Percentiles rank a stretch among this genome's conserved stretches.
phyloP scores from a whole-genome alignment of 1,140 invertebrate species.

The Phenacoccus solenopsis region DNA sequence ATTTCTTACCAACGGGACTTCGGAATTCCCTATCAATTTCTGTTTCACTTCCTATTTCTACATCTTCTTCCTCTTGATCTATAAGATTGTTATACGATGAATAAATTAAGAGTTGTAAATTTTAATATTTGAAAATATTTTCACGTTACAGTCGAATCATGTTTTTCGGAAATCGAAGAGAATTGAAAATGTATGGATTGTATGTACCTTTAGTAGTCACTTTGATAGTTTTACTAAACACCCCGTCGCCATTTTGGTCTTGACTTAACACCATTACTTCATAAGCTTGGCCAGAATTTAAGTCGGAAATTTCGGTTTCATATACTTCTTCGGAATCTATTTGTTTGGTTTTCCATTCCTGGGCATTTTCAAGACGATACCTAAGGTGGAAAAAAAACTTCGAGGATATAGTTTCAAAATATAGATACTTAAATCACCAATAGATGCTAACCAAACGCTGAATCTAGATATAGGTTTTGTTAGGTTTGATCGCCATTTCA shows the following conservation, averaged over 20 bases:
- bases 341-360: slow-evolving; percentile 63
- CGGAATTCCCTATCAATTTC: background rate
- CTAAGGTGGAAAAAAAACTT: slow-evolving; percentile 29
- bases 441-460: background rate
- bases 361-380: slow-evolving; percentile 49
- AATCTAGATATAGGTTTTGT: background rate
- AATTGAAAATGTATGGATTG: no score
- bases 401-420: background rate
- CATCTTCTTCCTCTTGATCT: background rate
- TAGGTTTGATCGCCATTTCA: slow-evolving; percentile 49
- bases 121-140: no score
- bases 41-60: background rate
- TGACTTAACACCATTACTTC: slow-evolving; percentile 84
- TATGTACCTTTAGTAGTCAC: slow-evolving; percentile 64
- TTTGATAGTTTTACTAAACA: slow-evolving; percentile 72
- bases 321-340: slow-evolving; percentile 51
- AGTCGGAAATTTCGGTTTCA: slow-evolving; percentile 62
- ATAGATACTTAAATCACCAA: background rate
- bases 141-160: no score
- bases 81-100: no score
- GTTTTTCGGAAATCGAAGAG: no score
- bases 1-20: slow-evolving; percentile 8
- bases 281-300: slow-evolving; percentile 64
- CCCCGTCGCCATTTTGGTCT: slow-evolving; percentile 73
- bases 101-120: no score